These are phyloP conservation scores for Oncorhynchus kisutch DNA, from an alignment of 2,113 vertebrate species.

Conservation along the genomic window DNA sequence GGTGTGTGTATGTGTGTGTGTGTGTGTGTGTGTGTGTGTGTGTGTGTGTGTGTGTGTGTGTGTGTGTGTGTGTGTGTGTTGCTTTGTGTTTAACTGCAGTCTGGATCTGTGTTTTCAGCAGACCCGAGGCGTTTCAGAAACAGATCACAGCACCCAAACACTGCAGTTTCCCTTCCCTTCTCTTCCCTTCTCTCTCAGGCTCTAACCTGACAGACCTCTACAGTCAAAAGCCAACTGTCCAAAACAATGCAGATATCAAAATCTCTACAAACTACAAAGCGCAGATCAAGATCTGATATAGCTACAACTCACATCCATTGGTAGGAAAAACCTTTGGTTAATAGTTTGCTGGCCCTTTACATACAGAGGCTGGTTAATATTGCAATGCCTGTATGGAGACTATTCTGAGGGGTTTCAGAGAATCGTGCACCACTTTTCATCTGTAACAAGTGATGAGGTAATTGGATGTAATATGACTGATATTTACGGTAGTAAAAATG, in stretches of 20 bases:
- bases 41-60: no score
- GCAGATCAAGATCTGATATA: conserved; percentile 8
- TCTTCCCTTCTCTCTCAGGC: conserved; percentile 20
- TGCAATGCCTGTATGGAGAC: neutral
- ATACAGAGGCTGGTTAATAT: neutral
- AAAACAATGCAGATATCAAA: conserved; percentile 22
- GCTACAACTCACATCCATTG: neutral
- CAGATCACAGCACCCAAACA: conserved; percentile 49
- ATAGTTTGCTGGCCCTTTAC: neutral
- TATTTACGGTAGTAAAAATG: neutral
- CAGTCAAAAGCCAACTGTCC: conserved; percentile 35
- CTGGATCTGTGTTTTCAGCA: conserved; percentile 55
- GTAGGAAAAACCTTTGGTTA: neutral
- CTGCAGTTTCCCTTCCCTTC: conserved; percentile 32
- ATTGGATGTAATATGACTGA: neutral
- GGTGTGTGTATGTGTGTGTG: conserved; percentile 6
- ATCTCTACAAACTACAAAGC: conserved; percentile 14
- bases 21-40: no score
- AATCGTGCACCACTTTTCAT: neutral
- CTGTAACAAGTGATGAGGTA: neutral
- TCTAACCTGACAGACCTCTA: conserved; percentile 15
- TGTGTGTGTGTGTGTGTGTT: neutral
- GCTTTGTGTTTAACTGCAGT: conserved; percentile 50
- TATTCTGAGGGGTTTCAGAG: neutral
- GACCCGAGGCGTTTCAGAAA: conserved; percentile 51